Percentiles rank a stretch among this genome's conserved stretches.
Evolutionary conservation across 2,113 vertebrate genomes (phyloP).

Genomic region (Gymnarchus niloticus): DNA sequence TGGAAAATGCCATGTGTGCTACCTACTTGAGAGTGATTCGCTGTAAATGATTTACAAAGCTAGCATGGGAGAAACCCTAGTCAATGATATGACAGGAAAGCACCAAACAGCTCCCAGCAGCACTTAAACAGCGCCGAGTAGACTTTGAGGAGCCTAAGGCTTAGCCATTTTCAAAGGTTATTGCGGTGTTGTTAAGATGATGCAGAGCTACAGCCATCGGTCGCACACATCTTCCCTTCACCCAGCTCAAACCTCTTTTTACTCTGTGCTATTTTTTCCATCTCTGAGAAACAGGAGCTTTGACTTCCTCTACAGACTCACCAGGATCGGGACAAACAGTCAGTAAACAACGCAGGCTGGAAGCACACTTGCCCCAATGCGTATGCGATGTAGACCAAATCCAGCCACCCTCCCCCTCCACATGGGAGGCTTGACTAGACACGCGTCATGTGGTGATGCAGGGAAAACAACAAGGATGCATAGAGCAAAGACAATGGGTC

Average conservation of each 20-base stretch:
- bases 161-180: background rate
- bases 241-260: slow-evolving; percentile 17
- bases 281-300: background rate
- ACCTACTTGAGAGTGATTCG: background rate
- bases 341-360: background rate
- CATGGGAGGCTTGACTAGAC: background rate
- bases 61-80: background rate
- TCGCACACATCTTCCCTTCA: slow-evolving; percentile 7
- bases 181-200: slow-evolving; percentile 33
- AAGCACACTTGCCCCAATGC: background rate
- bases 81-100: background rate
- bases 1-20: background rate
- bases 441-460: background rate
- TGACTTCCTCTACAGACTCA: background rate
- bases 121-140: background rate
- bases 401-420: background rate
- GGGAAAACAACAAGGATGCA: background rate
- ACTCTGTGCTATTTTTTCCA: slow-evolving; percentile 16
- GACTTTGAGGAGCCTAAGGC: background rate
- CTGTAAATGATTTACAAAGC: background rate
- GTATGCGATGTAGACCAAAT: background rate
- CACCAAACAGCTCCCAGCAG: background rate
- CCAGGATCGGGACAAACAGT: background rate
- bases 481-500: background rate
- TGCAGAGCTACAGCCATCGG: slow-evolving; percentile 13